Base-by-base conservation (phyloP, 2,888 invertebrate species). In the Camponotus fellah region DNA sequence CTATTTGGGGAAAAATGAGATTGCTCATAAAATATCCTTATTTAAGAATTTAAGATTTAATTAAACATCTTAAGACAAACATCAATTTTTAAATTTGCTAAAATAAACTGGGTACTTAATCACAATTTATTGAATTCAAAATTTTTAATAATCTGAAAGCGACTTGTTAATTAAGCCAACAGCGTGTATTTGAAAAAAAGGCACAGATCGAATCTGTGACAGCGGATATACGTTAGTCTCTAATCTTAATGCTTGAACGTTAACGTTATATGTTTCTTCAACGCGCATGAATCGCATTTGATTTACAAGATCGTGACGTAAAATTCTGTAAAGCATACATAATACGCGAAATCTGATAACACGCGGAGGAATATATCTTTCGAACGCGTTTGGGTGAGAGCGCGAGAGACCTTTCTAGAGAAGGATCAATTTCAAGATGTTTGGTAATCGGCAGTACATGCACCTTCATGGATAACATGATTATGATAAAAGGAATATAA, bases 391-490 rank as follows among this genome's bases (percentile, higher is more conserved):
- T 60, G 21, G 43, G 43, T 14, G 58, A 68, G 68, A 58, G 34
- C 56, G 60, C 71, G 60, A 60, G 79, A 80, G 79, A 80, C 37
- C 71, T 80, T 79, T 79, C 58, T 46, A 43, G 56, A 43, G 79
- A 71, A 69, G 46, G 46, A 80, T 71, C 34, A 71, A 71, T 71
- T 60, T 26, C 37, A 62, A 37, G 37, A 53, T 46, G 56, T 77
- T 77, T 56, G 46, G 71, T 62, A 71, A 71, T 79, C 71, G 34
- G 21, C 3, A 32, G 12, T 43, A 37, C 9, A 43, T 56, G 21
- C 12, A 53, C 34, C 26, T 6, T 26, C 46, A 14, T 49, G 68
- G 6, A 46, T 26, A 26, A 46, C 43, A 17, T 46, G 66, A 40
- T 40, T 65, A 26, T 14, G 17, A n/a, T n/a, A 53, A 34, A n/a